Evolutionary conservation across 2,797 vertebrate genomes (phyloP).

Genomic region (Rhincodon typus): DNA sequence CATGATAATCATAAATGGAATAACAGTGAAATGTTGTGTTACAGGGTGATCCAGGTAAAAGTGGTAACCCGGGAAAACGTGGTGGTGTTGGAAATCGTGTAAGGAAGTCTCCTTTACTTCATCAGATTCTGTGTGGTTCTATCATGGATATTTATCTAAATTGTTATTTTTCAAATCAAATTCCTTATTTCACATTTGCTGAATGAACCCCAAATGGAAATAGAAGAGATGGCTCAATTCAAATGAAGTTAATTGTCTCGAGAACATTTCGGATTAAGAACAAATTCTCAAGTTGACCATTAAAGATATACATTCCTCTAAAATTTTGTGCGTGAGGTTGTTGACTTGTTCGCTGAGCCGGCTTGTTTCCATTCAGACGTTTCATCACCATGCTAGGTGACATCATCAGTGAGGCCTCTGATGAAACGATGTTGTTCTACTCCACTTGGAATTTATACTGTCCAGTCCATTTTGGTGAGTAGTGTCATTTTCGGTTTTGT

Average conservation of each 20-base stretch:
- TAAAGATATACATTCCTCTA: neutral
- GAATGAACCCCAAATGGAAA: neutral
- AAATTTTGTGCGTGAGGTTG: too few relatives aligned
- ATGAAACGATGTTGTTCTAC: too few relatives aligned
- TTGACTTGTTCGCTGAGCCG: too few relatives aligned
- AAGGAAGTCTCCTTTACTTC: neutral
- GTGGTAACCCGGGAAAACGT: constrained; percentile 22
- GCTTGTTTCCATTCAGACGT: too few relatives aligned
- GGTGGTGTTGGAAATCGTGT: neutral
- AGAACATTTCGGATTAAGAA: neutral
- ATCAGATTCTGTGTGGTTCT: neutral
- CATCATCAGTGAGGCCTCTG: too few relatives aligned
- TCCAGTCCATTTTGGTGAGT: too few relatives aligned
- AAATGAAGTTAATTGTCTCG: neutral
- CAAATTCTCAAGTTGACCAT: neutral
- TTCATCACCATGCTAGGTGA: too few relatives aligned
- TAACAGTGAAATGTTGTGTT: neutral
- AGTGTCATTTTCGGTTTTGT: too few relatives aligned
- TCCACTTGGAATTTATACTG: too few relatives aligned
- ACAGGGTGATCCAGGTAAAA: constrained; percentile 18
- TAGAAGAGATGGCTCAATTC: neutral
- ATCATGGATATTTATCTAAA: neutral
- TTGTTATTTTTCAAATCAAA: neutral
- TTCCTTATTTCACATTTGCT: neutral
- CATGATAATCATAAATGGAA: neutral